A percentile compares a stretch with the other conserved stretches of the same genome.
These are phyloP conservation scores for Rutilus rutilus DNA, from an alignment of 2,113 vertebrate genomes.

Conservation along the genomic window DNA sequence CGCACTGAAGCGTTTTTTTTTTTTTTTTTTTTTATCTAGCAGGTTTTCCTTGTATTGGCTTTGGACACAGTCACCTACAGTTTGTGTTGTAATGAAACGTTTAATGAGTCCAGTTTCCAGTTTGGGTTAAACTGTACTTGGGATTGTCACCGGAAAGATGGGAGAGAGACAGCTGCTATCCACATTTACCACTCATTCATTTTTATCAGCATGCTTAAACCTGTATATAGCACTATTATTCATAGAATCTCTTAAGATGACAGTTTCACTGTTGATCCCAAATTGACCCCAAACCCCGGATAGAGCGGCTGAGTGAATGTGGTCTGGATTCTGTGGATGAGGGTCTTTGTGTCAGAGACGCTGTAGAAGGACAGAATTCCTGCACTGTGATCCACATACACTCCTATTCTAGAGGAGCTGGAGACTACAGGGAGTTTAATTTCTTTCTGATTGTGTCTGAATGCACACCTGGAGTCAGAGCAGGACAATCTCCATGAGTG, in stretches of 20 bases:
- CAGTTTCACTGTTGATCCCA: neutral
- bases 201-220: neutral
- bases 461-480: neutral
- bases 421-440: neutral
- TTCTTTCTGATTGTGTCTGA: neutral
- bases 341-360: neutral
- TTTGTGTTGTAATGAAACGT: neutral
- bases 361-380: slow-evolving; percentile 9
- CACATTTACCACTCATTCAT: neutral
- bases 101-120: neutral
- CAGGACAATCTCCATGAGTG: slow-evolving; percentile 16
- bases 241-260: neutral
- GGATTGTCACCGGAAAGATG: neutral
- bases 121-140: neutral
- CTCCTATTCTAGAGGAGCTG: neutral
- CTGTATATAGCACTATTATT: neutral
- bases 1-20: too few relatives aligned
- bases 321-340: slow-evolving; percentile 1
- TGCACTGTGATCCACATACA: neutral
- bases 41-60: neutral
- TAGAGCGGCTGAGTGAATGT: slow-evolving; percentile 4
- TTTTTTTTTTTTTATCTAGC: neutral
- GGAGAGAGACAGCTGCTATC: neutral
- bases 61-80: neutral
- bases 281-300: neutral